phyloP scores from a whole-genome alignment of 2,113 vertebrate genomes.

The Alces alces region DNA sequence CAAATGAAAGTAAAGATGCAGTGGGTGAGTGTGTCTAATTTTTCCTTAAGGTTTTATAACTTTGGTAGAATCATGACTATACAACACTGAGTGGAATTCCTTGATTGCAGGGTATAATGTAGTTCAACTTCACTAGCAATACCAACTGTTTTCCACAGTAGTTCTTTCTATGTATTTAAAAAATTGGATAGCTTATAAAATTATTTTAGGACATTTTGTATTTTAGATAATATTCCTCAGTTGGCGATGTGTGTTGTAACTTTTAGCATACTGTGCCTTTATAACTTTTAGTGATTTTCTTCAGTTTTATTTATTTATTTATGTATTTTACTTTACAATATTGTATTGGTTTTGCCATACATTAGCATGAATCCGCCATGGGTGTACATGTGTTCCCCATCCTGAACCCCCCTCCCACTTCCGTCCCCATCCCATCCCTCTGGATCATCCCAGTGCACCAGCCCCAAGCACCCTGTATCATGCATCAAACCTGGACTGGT shows the following conservation, averaged over 20 bases:
- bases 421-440: too few relatives aligned
- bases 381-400: too few relatives aligned
- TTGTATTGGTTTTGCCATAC: too few relatives aligned
- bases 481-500: too few relatives aligned
- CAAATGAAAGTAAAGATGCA: not conserved
- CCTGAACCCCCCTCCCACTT: too few relatives aligned
- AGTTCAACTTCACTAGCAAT: not conserved
- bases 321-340: too few relatives aligned
- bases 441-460: too few relatives aligned
- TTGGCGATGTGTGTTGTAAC: not conserved
- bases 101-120: not conserved
- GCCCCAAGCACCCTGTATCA: too few relatives aligned
- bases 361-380: too few relatives aligned
- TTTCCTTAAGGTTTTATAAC: not conserved
- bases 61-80: not conserved
- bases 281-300: too few relatives aligned
- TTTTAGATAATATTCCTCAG: not conserved
- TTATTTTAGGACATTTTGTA: not conserved
- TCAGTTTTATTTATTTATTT: too few relatives aligned
- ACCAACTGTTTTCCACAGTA: not conserved
- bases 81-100: not conserved
- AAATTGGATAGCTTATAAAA: not conserved
- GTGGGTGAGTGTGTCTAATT: not conserved
- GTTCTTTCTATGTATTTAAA: not conserved
- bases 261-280: not conserved